These are phyloP conservation scores for Dermatemys mawii DNA, from an alignment of 2,113 vertebrate genomes.

Conservation along the genomic window DNA sequence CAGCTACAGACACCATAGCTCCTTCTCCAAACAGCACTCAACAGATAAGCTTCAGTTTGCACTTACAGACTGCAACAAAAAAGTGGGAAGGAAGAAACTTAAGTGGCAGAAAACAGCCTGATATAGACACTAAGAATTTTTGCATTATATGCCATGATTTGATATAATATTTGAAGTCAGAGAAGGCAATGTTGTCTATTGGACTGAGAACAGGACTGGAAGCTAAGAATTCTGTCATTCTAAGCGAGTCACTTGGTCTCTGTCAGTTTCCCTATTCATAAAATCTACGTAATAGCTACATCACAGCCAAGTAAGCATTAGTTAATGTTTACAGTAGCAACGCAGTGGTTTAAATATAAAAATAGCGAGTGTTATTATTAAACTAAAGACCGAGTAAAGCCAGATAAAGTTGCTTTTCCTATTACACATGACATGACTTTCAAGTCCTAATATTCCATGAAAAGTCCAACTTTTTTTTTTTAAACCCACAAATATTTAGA, in stretches of 20 bases:
- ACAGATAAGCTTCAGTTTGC: neutral
- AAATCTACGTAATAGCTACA: no score
- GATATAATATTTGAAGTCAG: neutral
- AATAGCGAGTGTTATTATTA: neutral
- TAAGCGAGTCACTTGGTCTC: neutral
- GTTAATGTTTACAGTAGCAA: neutral
- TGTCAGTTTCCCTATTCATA: neutral
- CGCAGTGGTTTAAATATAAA: neutral
- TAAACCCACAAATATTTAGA: neutral
- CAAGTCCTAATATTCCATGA: neutral
- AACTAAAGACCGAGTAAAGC: neutral
- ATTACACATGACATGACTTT: neutral
- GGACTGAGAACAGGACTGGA: neutral
- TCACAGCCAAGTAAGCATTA: no score
- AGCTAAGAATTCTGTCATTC: neutral
- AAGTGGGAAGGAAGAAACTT: neutral
- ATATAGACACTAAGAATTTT: neutral
- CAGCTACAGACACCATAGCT: neutral
- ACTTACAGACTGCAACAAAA: neutral
- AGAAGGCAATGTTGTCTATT: neutral
- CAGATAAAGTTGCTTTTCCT: neutral
- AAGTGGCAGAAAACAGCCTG: neutral
- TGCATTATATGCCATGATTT: neutral
- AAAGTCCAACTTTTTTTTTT: neutral
- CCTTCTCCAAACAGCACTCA: fast-evolving